A percentile compares a stretch with the other conserved stretches of the same genome.
Conservation (phyloP, 1,140 invertebrate genomes). For the Brachionus koreanus region DNA sequence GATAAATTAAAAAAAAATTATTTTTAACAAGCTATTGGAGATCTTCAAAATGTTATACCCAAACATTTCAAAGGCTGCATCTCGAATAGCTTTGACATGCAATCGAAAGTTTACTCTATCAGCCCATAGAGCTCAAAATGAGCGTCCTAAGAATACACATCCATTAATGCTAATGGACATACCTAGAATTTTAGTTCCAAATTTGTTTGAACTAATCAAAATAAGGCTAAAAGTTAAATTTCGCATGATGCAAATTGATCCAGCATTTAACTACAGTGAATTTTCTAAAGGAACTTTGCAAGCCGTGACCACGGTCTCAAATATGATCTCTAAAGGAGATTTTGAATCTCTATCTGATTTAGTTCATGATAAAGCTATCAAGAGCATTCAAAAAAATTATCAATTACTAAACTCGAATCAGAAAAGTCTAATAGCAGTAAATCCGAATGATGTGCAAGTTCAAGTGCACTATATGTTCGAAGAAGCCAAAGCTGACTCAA, state of each 20-base stretch:
- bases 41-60: neutral
- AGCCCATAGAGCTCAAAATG: neutral
- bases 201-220: neutral
- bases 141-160: neutral
- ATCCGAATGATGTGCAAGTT: constrained; percentile 35
- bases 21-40: neutral
- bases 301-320: constrained; percentile 26
- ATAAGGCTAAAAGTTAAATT: constrained; percentile 26
- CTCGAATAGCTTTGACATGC: neutral
- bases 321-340: constrained; percentile 18
- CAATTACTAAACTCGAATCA: neutral
- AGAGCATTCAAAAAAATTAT: constrained; percentile 32
- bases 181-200: neutral
- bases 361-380: neutral
- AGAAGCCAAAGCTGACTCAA: constrained; percentile 21
- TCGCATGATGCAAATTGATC: constrained; percentile 27
- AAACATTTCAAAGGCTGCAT: neutral
- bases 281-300: constrained; percentile 34
- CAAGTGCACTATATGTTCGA: constrained; percentile 9
- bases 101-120: neutral
- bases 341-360: neutral
- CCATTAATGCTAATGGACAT: constrained; percentile 37
- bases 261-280: constrained; percentile 25
- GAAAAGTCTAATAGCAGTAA: neutral
- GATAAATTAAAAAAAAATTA: neutral